Percentiles rank a stretch among this genome's conserved stretches.
Conservation (phyloP, 2,113 vertebrate genomes). For the Prolemur simus region DNA sequence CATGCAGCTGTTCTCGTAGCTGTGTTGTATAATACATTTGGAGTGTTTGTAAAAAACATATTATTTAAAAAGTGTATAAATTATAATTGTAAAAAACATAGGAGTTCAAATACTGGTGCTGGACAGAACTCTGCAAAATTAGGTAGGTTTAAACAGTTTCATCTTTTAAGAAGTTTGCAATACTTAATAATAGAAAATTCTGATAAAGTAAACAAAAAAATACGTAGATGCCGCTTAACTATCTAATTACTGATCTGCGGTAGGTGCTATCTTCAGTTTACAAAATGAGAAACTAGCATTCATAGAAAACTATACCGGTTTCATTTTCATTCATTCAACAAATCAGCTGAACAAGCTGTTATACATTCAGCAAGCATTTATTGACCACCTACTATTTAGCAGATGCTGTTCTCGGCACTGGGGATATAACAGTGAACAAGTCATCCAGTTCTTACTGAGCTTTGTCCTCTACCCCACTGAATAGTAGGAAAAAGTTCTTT, state of each 20-base stretch:
- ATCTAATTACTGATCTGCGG: accelerated
- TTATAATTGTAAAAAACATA: background rate
- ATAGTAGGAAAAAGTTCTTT: background rate
- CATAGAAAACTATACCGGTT: background rate
- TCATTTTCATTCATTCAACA: background rate
- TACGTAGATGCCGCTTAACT: background rate
- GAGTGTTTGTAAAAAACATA: background rate
- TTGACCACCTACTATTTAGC: background rate
- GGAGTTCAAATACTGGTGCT: background rate
- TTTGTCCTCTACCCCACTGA: background rate
- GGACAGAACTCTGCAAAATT: background rate
- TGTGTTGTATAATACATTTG: background rate
- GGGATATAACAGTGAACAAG: background rate
- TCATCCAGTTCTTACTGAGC: background rate
- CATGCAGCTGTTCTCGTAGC: background rate
- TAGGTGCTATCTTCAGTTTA: background rate
- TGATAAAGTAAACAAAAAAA: background rate
- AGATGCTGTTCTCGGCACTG: background rate
- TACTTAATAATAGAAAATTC: background rate
- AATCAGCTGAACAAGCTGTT: no score
- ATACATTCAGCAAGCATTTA: background rate
- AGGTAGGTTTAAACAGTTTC: background rate
- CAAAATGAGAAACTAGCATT: background rate
- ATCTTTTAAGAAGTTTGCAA: background rate
- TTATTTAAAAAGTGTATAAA: background rate